A percentile compares a stretch with the other conserved stretches of the same genome.
Evolutionary conservation across 2,888 invertebrate species (phyloP).

Genomic region (Argyresthia goedartella): DNA sequence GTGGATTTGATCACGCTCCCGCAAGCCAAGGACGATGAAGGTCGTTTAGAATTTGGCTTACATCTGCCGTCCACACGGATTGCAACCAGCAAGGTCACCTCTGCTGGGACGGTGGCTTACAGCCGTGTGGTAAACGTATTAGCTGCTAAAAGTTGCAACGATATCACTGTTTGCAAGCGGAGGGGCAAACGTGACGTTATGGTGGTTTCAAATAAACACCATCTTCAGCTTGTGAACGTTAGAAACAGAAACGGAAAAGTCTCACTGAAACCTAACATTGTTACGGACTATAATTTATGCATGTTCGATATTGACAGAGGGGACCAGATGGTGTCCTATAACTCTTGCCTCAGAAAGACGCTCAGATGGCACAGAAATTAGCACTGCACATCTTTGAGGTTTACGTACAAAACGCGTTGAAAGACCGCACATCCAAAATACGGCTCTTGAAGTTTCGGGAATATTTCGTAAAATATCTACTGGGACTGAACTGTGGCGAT

Average conservation of each 20-base stretch:
- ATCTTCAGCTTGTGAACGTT: not conserved
- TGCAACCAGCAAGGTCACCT: no score
- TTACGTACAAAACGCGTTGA: not conserved
- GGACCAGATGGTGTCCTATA: not conserved
- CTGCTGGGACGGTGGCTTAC: no score
- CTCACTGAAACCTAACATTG: not conserved
- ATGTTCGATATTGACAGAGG: not conserved
- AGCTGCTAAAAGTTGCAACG: no score
- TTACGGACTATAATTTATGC: not conserved
- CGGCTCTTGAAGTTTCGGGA: not conserved
- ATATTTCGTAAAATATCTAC: not conserved
- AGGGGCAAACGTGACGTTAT: no score
- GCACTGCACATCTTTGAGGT: not conserved
- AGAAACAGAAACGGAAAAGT: not conserved
- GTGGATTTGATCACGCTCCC: no score
- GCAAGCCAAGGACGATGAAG: no score
- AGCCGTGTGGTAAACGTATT: no score
- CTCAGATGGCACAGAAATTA: not conserved
- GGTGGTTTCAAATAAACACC: not conserved
- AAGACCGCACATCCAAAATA: not conserved
- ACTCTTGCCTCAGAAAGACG: constrained; percentile 2
- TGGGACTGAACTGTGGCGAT: not conserved
- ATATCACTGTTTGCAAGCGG: no score
- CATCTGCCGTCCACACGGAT: no score
- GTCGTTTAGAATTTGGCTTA: no score